Evolutionary conservation across 2,888 invertebrate species (phyloP), one percentile per base, ranked within the genome.

Genomic region (Zhuqinia jingwanae): DNA sequence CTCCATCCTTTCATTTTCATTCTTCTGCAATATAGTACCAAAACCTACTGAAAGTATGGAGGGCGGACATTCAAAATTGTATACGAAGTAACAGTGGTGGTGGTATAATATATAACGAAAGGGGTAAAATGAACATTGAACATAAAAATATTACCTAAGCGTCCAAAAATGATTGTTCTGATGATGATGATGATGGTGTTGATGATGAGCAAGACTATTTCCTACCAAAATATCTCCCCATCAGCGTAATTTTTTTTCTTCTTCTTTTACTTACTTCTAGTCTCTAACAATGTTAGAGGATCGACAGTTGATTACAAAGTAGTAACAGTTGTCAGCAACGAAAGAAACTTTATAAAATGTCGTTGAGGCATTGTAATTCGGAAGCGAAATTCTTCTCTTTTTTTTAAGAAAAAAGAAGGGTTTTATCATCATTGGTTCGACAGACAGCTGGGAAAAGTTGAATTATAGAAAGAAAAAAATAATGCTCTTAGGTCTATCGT

Each of bases 231-330:
- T 75, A 22, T 50, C 27, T 1, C 15, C 47, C 36, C 82, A 63
- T 82, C 75, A 73, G 22, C 73, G 82, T 60, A 82, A 75, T 82
- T 82, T 82, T 27, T 75, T 22, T 20, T 22, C 30, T 75, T 50
- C 50, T n/a, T n/a, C n/a, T n/a, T n/a, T n/a, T n/a, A n/a, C n/a
- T n/a, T n/a, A n/a, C n/a, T n/a, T n/a, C n/a, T n/a, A n/a, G 53
- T 17, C 53, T 82, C 30, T 75, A 82, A 75, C 75, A 63, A 75
- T 60, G 75, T 82, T 63, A 63, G 50, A 50, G 42, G 5, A 36
- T 73, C 75, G 25, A 58, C 27, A 53, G 30, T 11, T 75, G 75
- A 75, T 75, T 75, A 27, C 75, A 8, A 36, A n/a, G n/a, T 8
- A 36, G 36, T 36, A 36, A 8, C 36, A 36, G 36, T 36, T 36